Evolutionary conservation across 2,797 vertebrate genomes (phyloP).

Genomic region (Rallus crepitans): DNA sequence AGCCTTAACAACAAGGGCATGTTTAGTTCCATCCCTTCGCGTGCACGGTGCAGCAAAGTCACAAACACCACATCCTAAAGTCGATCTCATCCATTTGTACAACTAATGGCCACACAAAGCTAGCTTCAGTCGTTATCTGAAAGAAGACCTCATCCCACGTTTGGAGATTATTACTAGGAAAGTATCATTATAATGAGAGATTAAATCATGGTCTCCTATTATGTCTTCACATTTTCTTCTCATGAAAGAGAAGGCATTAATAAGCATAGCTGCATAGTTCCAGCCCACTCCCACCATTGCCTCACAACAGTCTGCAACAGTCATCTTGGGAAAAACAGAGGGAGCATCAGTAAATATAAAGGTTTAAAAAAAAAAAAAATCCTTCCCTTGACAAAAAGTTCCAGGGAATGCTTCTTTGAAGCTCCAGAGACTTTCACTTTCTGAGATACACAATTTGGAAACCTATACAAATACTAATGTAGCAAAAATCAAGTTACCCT

Average conservation of each 20-base stretch:
- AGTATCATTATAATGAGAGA: neutral
- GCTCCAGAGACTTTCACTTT: neutral
- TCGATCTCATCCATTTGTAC: neutral
- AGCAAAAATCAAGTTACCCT: neutral
- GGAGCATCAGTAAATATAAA: neutral
- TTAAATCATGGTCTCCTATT: neutral
- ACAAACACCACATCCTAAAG: conserved; percentile 6
- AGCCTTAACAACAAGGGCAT: conserved; percentile 44
- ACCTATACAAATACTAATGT: neutral
- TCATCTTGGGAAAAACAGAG: neutral
- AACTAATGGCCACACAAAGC: neutral
- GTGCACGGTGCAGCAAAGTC: neutral
- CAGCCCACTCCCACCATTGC: neutral
- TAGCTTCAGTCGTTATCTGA: neutral
- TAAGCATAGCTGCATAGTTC: neutral
- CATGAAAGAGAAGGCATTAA: neutral
- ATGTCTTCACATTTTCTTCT: neutral
- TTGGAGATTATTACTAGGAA: neutral
- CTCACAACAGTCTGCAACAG: neutral
- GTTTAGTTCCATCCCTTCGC: neutral
- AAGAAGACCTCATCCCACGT: neutral
- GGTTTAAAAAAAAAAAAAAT: neutral
- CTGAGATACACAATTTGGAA: neutral
- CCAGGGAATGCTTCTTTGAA: neutral
- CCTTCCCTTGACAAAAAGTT: neutral